phyloP scores from a whole-genome alignment of 2,888 invertebrate species.

The Drosophila hamatofila region DNA sequence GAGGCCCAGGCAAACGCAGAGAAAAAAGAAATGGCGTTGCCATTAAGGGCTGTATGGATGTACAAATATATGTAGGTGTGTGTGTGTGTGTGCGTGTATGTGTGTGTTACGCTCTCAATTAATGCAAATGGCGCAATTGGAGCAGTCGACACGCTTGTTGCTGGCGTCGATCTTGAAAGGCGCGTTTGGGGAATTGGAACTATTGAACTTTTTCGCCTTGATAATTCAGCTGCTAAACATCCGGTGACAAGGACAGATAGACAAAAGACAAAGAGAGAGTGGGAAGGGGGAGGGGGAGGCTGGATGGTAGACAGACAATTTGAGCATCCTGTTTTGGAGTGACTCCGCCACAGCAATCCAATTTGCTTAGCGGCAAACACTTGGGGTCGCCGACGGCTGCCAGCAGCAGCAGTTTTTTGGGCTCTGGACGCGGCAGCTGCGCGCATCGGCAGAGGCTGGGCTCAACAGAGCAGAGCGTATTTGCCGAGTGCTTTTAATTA shows the following conservation, averaged over 20 bases:
- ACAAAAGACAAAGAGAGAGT: neutral
- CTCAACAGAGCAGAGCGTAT: slow-evolving; percentile 26
- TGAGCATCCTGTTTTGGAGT: slow-evolving; percentile 1
- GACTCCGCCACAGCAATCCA: slow-evolving; percentile 41
- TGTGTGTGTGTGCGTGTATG: slow-evolving; percentile 8
- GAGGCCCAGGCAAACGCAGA: neutral
- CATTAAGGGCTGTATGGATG: neutral
- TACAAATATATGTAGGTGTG: neutral
- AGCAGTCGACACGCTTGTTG: slow-evolving; percentile 20
- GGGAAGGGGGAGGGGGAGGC: neutral
- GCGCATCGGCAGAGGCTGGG: slow-evolving; percentile 13
- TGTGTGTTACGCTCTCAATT: slow-evolving; percentile 42
- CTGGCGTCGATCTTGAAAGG: slow-evolving; percentile 51
- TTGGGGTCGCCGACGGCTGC: slow-evolving; percentile 12
- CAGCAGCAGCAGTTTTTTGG: slow-evolving; percentile 8
- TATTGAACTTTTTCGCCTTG: slow-evolving; percentile 62
- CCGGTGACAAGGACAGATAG: slow-evolving; percentile 1
- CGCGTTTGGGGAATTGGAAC: slow-evolving; percentile 48
- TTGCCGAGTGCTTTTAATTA: slow-evolving; percentile 75
- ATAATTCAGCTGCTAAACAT: slow-evolving; percentile 52
- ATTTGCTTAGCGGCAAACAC: slow-evolving; percentile 50
- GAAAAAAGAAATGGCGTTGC: neutral
- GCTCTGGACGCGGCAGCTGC: slow-evolving; percentile 53
- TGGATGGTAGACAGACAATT: neutral
- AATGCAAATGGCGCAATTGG: slow-evolving; percentile 55